phyloP scores from a whole-genome alignment of 2,797 vertebrate genomes.

The Megaceryle alcyon region DNA sequence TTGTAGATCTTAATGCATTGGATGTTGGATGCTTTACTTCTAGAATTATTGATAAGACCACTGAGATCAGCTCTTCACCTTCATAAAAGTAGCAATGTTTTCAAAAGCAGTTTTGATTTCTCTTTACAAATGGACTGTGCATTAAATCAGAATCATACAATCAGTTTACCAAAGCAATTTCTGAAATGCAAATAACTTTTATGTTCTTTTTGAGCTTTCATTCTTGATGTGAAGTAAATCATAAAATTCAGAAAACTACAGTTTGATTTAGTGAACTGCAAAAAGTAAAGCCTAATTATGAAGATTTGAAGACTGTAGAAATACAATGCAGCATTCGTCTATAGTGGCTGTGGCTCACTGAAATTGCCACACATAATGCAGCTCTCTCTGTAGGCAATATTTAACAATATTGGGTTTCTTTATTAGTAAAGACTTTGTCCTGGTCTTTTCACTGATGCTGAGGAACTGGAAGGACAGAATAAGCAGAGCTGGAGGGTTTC shows the following conservation, averaged over 20 bases:
- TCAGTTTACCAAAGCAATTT: background rate
- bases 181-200: background rate
- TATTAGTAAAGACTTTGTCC: background rate
- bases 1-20: background rate
- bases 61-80: background rate
- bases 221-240: background rate
- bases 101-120: background rate
- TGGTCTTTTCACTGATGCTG: background rate
- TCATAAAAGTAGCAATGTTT: background rate
- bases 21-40: slow-evolving; percentile 50
- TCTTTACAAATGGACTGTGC: background rate
- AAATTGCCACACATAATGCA: background rate
- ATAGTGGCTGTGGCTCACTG: background rate
- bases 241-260: background rate
- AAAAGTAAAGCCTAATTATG: background rate
- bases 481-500: background rate
- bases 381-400: background rate
- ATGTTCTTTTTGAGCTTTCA: background rate
- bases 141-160: background rate
- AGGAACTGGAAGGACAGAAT: background rate
- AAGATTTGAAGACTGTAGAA: background rate
- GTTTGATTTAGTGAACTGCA: background rate
- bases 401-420: background rate
- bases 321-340: background rate
- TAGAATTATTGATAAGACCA: background rate